Base-by-base conservation (phyloP, 2,888 invertebrate genomes). In the Drosophila rellima region DNA sequence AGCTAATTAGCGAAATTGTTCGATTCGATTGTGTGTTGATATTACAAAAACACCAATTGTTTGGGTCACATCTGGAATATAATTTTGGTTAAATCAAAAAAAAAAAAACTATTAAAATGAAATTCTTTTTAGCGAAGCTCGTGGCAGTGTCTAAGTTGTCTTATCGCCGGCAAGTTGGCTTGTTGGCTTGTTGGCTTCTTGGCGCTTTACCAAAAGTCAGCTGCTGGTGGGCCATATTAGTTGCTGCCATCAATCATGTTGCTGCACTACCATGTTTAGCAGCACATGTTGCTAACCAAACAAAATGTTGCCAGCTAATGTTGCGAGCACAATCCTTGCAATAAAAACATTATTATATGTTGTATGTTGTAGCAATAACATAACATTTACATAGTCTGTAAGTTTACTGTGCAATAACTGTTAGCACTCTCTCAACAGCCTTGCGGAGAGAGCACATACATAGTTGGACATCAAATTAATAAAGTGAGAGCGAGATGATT, bases 1-100 rank as follows among this genome's bases (percentile, higher is more conserved):
- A 56, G 61, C 65, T 82, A 82, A 82, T 82, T 82, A 83, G 70
- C 65, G 73, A 71, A 75, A 76, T 83, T 83, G 61, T 74, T 62
- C 48, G 54, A 56, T 65, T 51, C 54, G 54, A 65, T 71, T 82
- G 60, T 70, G 70, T 64, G 52, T 39, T 55, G 40, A 64, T 59
- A 63, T 60, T 26, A 26, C 26, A 26, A 26, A 50, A 65, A 42
- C 15, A 52, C 15, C 55, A 45, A 56, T 56, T 56, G 56, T 45
- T 23, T 45, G 33, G 13, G 37, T 40, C 48, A 40, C 73, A 60
- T 37, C 56, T 62, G 57, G 20, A 5, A 37, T 20, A 40, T 33
- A 23, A 18, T 42, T 42, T 35, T 8, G n/a, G n/a, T n/a, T n/a
- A n/a, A n/a, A 50, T 23, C 7, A 17, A 42, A 17, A 42, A n/a